Evolutionary conservation across 2,888 invertebrate genomes (phyloP), one percentile per base, ranked within the genome.

Genomic region (Lasioglossum vierecki): DNA sequence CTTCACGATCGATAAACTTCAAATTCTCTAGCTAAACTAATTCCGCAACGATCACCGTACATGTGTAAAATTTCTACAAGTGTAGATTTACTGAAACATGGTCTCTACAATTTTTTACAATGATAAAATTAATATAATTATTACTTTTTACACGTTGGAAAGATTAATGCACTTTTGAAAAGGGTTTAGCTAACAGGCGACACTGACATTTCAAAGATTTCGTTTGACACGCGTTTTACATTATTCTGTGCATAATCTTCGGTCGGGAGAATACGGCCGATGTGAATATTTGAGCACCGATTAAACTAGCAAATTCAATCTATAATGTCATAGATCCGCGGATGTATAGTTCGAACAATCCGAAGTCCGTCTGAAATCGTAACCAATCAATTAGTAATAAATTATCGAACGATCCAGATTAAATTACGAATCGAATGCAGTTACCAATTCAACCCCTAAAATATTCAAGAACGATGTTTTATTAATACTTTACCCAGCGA

Each of bases 401-500:
- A 39, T 68, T 22, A 68, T 68, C 9, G 39, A 68, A 18, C 22
- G 68, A 9, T 39, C 22, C 39, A 11, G 68, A 68, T 68, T 22
- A 8, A 68, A 68, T 68, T 39, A 39, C 18, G 18, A 22, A 9
- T 22, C 22, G 39, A 22, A 22, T 3, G 22, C 68, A 9, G 22
- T 68, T 39, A 63, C 8, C 30, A 18, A 68, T 68, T 39, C 39
- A 22, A 9, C 4, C 22, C 2, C 22, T 68, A 4, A 39, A 68
- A 39, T 68, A 68, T 68, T 68, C 68, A 68, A 22, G 22, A 39
- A 68, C 39, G 39, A 68, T 39, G 68, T 39, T 68, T 68, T 68
- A 68, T 68, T 68, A 39, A 68, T 39, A 4, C 22, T 39, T 4
- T 35, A 22, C 39, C 68, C 18, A 68, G 11, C 39, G 22, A 11